Evolutionary conservation across 1,140 invertebrate genomes (phyloP).

Genomic region (Eueides isabella): DNA sequence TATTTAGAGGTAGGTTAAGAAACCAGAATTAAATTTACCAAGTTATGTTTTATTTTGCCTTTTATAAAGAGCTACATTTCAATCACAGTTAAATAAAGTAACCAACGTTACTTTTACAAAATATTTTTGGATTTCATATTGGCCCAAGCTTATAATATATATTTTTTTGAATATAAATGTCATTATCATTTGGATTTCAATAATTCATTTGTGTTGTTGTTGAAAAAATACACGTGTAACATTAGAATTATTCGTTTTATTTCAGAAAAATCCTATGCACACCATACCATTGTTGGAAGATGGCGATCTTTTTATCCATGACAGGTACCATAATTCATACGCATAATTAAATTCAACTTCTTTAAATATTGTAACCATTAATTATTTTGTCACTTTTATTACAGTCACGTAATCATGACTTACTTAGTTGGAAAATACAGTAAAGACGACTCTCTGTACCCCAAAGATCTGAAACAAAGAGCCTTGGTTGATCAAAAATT

Average conservation of each 20-base stretch:
- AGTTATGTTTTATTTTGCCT: not conserved
- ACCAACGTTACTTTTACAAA: no score
- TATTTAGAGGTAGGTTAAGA: slow-evolving; percentile 48
- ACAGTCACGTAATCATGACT: slow-evolving; percentile 85
- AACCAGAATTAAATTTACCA: not conserved
- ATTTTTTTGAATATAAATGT: no score
- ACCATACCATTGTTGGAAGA: slow-evolving; percentile 54
- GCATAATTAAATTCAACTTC: slow-evolving; percentile 12
- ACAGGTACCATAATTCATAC: slow-evolving; percentile 44
- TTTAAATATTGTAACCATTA: not conserved
- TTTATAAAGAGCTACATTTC: not conserved
- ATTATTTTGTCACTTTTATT: slow-evolving; percentile 19
- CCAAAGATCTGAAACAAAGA: slow-evolving; percentile 84
- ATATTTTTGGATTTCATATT: no score
- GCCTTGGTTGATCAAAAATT: slow-evolving; percentile 87
- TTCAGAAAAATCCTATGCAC: slow-evolving; percentile 56
- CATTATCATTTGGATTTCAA: no score
- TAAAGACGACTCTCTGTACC: slow-evolving; percentile 85
- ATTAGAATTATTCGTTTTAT: slow-evolving; percentile 7
- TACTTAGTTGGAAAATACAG: slow-evolving; percentile 87
- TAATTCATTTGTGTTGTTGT: no score
- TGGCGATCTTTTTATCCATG: slow-evolving; percentile 49
- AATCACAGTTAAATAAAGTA: no score
- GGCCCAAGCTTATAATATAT: no score
- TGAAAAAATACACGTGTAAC: no score